Conservation (phyloP, 2,797 vertebrate species). For the Etheostoma nigrum region DNA sequence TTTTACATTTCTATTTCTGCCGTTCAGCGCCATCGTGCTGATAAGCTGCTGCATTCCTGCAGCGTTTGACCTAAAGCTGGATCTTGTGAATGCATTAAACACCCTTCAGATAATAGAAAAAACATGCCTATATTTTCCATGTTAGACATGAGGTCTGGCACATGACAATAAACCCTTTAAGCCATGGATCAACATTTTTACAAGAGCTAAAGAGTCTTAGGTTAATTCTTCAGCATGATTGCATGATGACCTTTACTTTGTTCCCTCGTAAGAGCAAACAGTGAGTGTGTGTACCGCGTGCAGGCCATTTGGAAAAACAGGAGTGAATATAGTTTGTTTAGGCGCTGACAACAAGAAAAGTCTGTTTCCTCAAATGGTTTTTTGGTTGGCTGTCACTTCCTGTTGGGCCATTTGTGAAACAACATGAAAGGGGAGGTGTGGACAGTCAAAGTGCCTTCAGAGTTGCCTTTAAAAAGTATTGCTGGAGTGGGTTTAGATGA, state of each 20-base stretch:
- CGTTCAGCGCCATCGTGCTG: background rate
- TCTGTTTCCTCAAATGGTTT: background rate
- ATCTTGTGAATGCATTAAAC: background rate
- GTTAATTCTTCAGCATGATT: background rate
- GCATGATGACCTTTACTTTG: constrained; percentile 23
- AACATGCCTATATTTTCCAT: too few species aligned
- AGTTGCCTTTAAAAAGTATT: background rate
- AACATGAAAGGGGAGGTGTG: background rate
- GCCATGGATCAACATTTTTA: constrained; percentile 27
- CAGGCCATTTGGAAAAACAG: constrained; percentile 5
- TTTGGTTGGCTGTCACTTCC: constrained; percentile 19
- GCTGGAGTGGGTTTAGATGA: background rate
- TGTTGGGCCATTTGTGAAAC: constrained; percentile 9
- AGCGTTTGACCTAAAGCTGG: background rate
- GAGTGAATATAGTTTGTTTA: background rate
- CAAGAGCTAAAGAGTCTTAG: constrained; percentile 1
- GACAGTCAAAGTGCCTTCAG: background rate
- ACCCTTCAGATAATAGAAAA: background rate
- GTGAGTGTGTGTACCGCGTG: constrained; percentile 21
- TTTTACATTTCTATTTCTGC: constrained; percentile 43
- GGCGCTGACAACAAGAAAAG: background rate
- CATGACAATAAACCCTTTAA: background rate
- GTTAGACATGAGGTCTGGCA: background rate
- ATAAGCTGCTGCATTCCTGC: constrained; percentile 39
- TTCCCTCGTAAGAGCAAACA: constrained; percentile 1